These are phyloP conservation scores for Myopa tessellatipennis DNA, from an alignment of 2,888 invertebrate genomes.

Conservation along the genomic window DNA sequence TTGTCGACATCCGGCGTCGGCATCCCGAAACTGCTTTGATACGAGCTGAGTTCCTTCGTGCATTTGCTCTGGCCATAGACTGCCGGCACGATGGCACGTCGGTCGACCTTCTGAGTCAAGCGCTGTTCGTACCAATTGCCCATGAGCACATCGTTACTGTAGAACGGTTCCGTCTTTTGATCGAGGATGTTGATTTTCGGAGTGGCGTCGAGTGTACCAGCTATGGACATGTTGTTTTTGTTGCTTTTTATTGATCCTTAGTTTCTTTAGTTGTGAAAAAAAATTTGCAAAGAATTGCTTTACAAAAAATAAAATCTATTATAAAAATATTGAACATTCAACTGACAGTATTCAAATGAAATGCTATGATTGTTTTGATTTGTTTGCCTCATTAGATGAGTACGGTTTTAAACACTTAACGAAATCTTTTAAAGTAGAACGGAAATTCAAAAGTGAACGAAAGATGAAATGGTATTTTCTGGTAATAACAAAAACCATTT, in stretches of 20 bases:
- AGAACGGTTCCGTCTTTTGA: constrained; percentile 16
- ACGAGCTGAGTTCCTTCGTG: not conserved
- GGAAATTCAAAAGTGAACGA: too few species aligned
- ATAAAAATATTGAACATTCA: too few species aligned
- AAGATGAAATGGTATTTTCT: too few species aligned
- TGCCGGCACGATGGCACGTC: constrained; percentile 45
- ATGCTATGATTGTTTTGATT: too few species aligned
- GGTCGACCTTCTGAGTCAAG: constrained; percentile 40
- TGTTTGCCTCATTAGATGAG: too few species aligned
- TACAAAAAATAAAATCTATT: too few species aligned
- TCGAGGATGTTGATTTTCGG: not conserved
- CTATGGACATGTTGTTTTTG: not conserved
- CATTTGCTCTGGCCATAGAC: constrained; percentile 47
- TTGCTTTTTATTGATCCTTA: not conserved
- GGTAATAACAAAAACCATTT: too few species aligned
- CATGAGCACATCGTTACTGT: constrained; percentile 48
- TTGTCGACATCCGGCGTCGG: not conserved
- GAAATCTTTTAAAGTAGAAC: too few species aligned
- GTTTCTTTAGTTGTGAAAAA: too few species aligned
- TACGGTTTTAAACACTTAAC: too few species aligned
- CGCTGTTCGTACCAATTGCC: constrained; percentile 57
- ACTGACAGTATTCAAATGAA: too few species aligned
- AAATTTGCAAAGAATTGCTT: too few species aligned
- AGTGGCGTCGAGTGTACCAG: not conserved
- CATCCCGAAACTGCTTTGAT: constrained; percentile 35